Conservation (phyloP, 2,888 invertebrate species). For the Diarsia dahlii region DNA sequence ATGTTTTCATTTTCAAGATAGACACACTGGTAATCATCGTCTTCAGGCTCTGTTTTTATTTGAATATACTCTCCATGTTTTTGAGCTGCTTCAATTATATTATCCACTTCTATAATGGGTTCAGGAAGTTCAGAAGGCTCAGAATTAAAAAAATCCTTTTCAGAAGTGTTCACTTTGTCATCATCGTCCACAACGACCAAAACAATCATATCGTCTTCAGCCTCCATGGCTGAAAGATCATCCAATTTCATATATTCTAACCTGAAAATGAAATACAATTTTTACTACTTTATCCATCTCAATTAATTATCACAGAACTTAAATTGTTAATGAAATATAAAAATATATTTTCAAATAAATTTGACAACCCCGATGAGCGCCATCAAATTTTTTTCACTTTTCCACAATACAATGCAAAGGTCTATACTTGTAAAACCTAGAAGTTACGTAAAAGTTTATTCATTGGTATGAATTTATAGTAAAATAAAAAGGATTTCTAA, state of each 20-base stretch:
- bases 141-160: slow-evolving; percentile 65
- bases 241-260: slow-evolving; percentile 24
- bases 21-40: slow-evolving; percentile 41
- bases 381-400: slow-evolving; percentile 56
- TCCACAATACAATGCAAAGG: slow-evolving; percentile 57
- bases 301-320: too few relatives aligned
- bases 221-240: slow-evolving; percentile 57
- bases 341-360: slow-evolving; percentile 51
- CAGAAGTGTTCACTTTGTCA: slow-evolving; percentile 53
- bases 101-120: slow-evolving; percentile 51
- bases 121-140: slow-evolving; percentile 65
- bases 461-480: background rate
- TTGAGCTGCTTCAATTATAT: slow-evolving; percentile 72
- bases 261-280: slow-evolving; percentile 37
- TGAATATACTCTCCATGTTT: slow-evolving; percentile 71
- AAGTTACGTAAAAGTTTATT: background rate
- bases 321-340: too few relatives aligned
- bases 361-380: slow-evolving; percentile 64
- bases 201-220: slow-evolving; percentile 70
- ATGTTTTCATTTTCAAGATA: slow-evolving; percentile 55
- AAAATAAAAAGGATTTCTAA: background rate
- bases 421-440: slow-evolving; percentile 40
- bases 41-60: slow-evolving; percentile 56
- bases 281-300: background rate
- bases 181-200: slow-evolving; percentile 66